Base-by-base conservation (phyloP, 2,113 vertebrate species). In the Telmatochromis sp. region DNA sequence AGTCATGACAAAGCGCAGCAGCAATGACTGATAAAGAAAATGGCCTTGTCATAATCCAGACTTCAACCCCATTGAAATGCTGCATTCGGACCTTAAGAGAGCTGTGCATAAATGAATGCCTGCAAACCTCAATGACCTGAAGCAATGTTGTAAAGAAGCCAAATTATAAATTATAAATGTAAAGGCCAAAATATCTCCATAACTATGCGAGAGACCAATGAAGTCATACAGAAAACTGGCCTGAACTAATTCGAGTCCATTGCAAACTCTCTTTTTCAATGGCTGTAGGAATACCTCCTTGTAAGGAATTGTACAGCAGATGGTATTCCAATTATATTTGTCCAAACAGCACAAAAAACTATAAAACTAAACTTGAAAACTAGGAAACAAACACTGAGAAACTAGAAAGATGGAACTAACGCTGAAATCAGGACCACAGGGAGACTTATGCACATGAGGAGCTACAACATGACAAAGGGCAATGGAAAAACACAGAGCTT, bases 351-450 rank as follows among this genome's bases (percentile, higher is more conserved):
- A 31, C 14, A 60, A 63, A 63, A 33, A 63, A 33, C 9, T 63
- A 19, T 7, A 1, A 63, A 19, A 33, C 58, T 19, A 19, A 63
- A 63, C 28, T 35, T 63, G 58, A 63, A 63, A 63, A 33, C 9
- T 60, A 60, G 57, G 57, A 17, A 60, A 60, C 1, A 1, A 60
- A 31, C 14, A 31, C 57, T 31, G 14, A 60, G 57, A 60, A 31
- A 9, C 55, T 60, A 60, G 28, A 60, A 63, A 63, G 0, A 11
- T 35, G 58, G 15, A 19, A 63, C 15, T 35, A 63, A 63, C 0
- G 0, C 15, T 7, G 1, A 63, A 35, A 63, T 63, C 17, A 63
- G 58, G 15, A 2, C 15, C 28, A 63, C 28, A 35, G 4, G 9
- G 58, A 63, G 58, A 35, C 58, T 35, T 63, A 63, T 11, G 15